Percentiles rank a stretch among this genome's conserved stretches.
Conservation (phyloP, 2,888 invertebrate species). For the Heliconius ethilla region DNA sequence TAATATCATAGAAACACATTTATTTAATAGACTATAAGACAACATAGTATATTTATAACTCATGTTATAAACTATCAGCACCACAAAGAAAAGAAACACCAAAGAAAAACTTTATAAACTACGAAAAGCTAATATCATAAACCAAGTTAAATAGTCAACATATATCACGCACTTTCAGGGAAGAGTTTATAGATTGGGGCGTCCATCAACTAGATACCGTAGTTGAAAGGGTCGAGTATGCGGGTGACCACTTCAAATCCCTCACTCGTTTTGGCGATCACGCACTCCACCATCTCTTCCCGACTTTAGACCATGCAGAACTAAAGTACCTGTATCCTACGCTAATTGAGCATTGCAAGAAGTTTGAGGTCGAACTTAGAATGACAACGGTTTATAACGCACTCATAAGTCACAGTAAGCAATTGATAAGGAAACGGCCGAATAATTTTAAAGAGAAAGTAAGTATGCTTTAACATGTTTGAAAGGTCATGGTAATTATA, state of each 20-base stretch:
- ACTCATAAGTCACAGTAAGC: constrained; percentile 84
- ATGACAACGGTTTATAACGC: constrained; percentile 82
- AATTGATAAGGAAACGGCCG: constrained; percentile 66
- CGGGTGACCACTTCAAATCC: constrained; percentile 84
- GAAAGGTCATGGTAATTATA: background rate
- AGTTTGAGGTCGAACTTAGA: constrained; percentile 81
- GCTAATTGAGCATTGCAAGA: constrained; percentile 83
- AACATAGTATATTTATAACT: too few relatives aligned
- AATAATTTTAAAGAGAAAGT: constrained; percentile 61
- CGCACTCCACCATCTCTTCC: constrained; percentile 89
- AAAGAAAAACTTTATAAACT: background rate
- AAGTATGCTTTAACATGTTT: constrained; percentile 17
- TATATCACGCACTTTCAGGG: constrained; percentile 64
- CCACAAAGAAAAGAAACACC: background rate
- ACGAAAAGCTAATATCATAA: background rate
- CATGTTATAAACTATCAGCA: background rate
- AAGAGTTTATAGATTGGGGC: constrained; percentile 86
- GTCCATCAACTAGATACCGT: constrained; percentile 88
- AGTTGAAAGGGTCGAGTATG: constrained; percentile 86
- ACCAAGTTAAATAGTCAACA: background rate
- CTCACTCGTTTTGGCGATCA: constrained; percentile 90
- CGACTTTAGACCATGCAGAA: constrained; percentile 89
- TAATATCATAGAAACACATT: background rate
- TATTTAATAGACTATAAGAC: background rate
- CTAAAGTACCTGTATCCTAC: constrained; percentile 85